Evolutionary conservation across 1,140 invertebrate species (phyloP), one percentile per base, ranked within the genome.

Genomic region (Brachystomella parvula): DNA sequence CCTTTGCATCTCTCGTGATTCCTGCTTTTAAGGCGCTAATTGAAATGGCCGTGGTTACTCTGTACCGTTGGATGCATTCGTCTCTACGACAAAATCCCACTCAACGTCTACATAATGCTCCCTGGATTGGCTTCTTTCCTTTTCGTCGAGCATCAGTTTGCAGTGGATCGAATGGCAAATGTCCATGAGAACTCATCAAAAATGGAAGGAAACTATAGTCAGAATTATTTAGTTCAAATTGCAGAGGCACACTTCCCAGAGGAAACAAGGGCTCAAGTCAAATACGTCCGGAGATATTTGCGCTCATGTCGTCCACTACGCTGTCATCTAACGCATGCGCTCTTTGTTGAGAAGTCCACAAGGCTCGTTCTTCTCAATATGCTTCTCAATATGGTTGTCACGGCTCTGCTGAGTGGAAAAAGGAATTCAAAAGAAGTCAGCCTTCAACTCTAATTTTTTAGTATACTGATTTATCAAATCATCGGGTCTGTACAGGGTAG

Each of bases 321-420:
- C 6, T 53, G 49, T 53, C 49, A 53, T 17, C 49, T 53, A 24
- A 53, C 49, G 49, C 49, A 53, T 53, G 49, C 49, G 12, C 49
- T 53, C 9, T 53, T 53, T 26, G 49, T 53, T 17, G 49, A 53
- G 24, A 53, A 53, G 24, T 9, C 9, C 3, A 53, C 49, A 26
- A 12, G 49, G 6, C 21, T 53, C 6, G 49, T 53, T 6, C 49
- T 53, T 3, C 24, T 53, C 3, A 53, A 53, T 24, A 53, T 53
- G 49, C 12, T 53, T 6, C 49, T 53, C 9, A 53, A 53, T 53
- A 53, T 53, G 49, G 12, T 53, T 24, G 49, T 53, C 24, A 53
- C 49, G 3, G 12, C 24, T 53, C 49, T 53, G 24, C 9, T 53
- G 6, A 24, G 49, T 6, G 49, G 24, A 12, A 53, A 9, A 15